Evolutionary conservation across 2,797 vertebrate genomes (phyloP).

Genomic region (Sebastes itinus): DNA sequence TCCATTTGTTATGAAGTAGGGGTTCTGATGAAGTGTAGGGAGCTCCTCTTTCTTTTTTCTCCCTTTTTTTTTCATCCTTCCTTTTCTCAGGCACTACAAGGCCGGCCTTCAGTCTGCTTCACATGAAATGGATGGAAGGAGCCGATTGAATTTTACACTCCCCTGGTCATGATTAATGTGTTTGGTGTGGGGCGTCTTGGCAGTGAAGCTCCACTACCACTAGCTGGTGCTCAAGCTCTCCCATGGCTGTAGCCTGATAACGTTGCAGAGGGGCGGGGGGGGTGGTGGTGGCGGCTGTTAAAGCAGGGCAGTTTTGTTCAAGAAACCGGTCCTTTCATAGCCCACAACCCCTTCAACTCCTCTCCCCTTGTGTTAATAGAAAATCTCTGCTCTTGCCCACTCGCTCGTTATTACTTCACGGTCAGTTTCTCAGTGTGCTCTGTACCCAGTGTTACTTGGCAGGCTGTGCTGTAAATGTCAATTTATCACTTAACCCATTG

Average conservation of each 20-base stretch:
- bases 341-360: constrained; percentile 67
- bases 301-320: constrained; percentile 42
- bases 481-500: constrained; percentile 83
- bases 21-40: constrained; percentile 96
- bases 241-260: constrained; percentile 31
- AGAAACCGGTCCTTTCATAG: constrained; percentile 51
- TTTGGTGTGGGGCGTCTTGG: constrained; percentile 60
- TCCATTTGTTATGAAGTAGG: constrained; percentile 94
- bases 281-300: not conserved
- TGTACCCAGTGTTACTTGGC: constrained; percentile 71
- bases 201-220: constrained; percentile 61
- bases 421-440: constrained; percentile 71
- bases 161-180: constrained; percentile 94
- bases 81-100: constrained; percentile 92
- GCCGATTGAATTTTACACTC: constrained; percentile 99
- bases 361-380: constrained; percentile 75
- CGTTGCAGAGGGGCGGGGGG: constrained; percentile 7
- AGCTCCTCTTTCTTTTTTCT: constrained; percentile 78
- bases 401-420: constrained; percentile 72
- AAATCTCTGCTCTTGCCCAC: constrained; percentile 69
- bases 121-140: constrained; percentile 96
- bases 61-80: constrained; percentile 73
- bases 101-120: constrained; percentile 95
- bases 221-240: constrained; percentile 82
- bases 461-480: constrained; percentile 78